Base-by-base conservation (phyloP, 1,140 invertebrate species). In the Matsumurasca onukii region DNA sequence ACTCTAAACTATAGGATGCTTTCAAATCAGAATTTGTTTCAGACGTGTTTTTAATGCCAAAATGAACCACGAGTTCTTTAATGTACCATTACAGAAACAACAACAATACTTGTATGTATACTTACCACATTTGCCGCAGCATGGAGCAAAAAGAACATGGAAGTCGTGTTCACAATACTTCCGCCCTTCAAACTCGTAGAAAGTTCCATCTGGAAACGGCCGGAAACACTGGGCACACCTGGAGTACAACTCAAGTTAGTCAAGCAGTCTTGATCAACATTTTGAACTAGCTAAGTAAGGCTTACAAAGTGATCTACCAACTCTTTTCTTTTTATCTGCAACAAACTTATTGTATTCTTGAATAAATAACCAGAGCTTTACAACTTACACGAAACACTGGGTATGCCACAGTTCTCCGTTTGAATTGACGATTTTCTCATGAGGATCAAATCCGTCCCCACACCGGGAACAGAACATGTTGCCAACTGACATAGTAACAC, bases 101-200 rank as follows among this genome's bases (percentile, higher is more conserved):
- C n/a, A n/a, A n/a, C n/a, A n/a, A n/a, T n/a, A n/a, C n/a, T n/a
- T n/a, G n/a, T n/a, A n/a, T n/a, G n/a, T n/a, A 9, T 63, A 81
- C 85, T 85, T 86, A 94, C 92, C 92, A 79, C 98, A 99, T 83
- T 95, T 95, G 74, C 91, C 94, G 82, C 98, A 99, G 77, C 96
- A 99, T 1, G 98, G 98, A 1, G 97, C 96, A 83, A 98, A 99
- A 0, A 99, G 82, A 12, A 98, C 95, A 81, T 99, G 97, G 77
- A 99, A 99, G 80, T 99, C 98, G 81, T 97, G 93, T 83, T 99
- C 97, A 77, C 98, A 99, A 79, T 99, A 99, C 80, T 99, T 99
- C 34, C 98, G 84, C 1, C 95, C 97, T 81, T 99, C 98, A 81
- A 98, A 99, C 84, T 99, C 97, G 80, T 98, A 99, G 78, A 98